These are phyloP conservation scores for Myathropa florea DNA, from an alignment of 2,888 invertebrate genomes.

Conservation along the genomic window DNA sequence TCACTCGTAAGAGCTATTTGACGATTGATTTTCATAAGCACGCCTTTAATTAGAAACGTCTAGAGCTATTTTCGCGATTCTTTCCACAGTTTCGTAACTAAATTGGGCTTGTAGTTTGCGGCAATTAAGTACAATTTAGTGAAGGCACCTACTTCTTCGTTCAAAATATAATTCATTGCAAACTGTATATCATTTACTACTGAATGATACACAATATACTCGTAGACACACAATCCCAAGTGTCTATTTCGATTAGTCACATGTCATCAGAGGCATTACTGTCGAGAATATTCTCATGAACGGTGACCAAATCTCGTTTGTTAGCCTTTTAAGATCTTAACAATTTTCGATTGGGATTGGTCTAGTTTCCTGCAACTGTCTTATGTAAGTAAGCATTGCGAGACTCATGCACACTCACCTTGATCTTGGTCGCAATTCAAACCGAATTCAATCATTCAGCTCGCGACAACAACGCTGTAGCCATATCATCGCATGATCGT, in stretches of 20 bases:
- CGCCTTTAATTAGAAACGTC: not conserved
- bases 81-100: not conserved
- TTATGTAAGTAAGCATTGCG: conserved; percentile 49
- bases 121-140: not conserved
- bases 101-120: not conserved
- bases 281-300: not conserved
- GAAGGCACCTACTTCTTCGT: not conserved
- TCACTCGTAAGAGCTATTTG: not conserved
- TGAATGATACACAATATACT: not conserved
- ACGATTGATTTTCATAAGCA: not conserved
- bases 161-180: not conserved
- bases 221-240: not conserved
- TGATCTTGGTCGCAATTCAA: conserved; percentile 62
- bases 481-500: conserved; percentile 7
- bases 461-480: conserved; percentile 16
- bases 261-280: not conserved
- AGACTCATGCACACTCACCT: conserved; percentile 50
- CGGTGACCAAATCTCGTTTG: not conserved
- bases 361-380: conserved; percentile 54
- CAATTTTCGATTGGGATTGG: conserved; percentile 21
- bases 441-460: conserved; percentile 42
- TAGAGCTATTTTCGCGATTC: not conserved
- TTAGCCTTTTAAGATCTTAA: conserved; percentile 4
- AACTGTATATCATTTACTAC: not conserved
- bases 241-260: not conserved